These are phyloP conservation scores for Hypothenemus hampei DNA, from an alignment of 1,140 invertebrate genomes.

Conservation along the genomic window DNA sequence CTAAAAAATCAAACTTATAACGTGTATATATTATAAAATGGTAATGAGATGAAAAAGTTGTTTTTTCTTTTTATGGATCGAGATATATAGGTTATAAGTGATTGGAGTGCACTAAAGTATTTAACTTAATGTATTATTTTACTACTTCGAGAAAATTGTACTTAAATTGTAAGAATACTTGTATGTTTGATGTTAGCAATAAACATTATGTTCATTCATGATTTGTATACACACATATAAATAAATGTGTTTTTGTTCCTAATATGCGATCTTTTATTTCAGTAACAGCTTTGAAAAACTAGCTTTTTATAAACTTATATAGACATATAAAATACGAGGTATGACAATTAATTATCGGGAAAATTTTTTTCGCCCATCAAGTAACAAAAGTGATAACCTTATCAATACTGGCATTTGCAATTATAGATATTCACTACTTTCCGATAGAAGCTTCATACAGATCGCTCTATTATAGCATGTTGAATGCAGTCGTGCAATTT, in stretches of 20 bases:
- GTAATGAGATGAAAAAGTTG: slow-evolving; percentile 2
- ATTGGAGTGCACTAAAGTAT: slow-evolving; percentile 35
- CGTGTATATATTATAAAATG: slow-evolving; percentile 41
- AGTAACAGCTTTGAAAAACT: too few relatives aligned
- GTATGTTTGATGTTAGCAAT: slow-evolving; percentile 49
- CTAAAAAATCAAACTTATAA: slow-evolving; percentile 46
- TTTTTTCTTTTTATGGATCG: slow-evolving; percentile 42
- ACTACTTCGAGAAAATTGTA: slow-evolving; percentile 45
- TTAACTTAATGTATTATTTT: slow-evolving; percentile 44
- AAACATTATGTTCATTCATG: slow-evolving; percentile 42
- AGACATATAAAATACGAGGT: too few relatives aligned
- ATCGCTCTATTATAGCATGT: too few relatives aligned
- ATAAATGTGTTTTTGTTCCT: slow-evolving; percentile 46
- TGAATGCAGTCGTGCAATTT: too few relatives aligned
- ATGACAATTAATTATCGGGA: too few relatives aligned
- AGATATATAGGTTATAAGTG: slow-evolving; percentile 33
- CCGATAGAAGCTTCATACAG: too few relatives aligned
- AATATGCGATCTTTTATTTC: too few relatives aligned
- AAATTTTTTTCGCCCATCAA: too few relatives aligned
- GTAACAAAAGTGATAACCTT: too few relatives aligned
- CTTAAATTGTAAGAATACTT: slow-evolving; percentile 46
- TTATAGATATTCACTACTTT: too few relatives aligned
- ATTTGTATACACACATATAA: slow-evolving; percentile 45
- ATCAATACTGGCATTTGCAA: too few relatives aligned
- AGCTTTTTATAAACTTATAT: too few relatives aligned